phyloP scores from a whole-genome alignment of 92 coral and sea anemone species.

The Meandrina meandrites region DNA sequence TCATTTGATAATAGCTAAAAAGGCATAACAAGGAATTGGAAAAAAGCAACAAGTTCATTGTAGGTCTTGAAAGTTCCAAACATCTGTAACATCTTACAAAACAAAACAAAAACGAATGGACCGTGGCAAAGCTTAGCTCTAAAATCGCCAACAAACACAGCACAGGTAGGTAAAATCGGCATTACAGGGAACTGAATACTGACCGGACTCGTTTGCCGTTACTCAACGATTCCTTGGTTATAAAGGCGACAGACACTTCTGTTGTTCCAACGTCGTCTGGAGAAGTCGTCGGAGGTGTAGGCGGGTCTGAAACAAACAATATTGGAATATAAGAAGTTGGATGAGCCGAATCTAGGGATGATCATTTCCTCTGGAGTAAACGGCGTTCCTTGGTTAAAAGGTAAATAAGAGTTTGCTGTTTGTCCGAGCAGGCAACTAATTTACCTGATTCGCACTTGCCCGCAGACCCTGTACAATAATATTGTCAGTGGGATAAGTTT shows the following conservation, averaged over 20 bases:
- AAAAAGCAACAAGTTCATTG: neutral
- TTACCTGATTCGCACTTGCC: too few species aligned
- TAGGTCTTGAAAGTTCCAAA: too few species aligned
- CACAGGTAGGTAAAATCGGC: neutral
- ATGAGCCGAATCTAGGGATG: neutral
- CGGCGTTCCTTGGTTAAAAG: too few species aligned
- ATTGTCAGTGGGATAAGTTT: too few species aligned
- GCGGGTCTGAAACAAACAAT: neutral
- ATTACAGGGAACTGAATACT: neutral
- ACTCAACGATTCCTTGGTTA: neutral
- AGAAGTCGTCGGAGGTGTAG: neutral
- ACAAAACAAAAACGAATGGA: too few species aligned
- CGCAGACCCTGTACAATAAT: too few species aligned
- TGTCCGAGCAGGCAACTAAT: too few species aligned
- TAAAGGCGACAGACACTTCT: neutral
- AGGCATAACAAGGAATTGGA: neutral
- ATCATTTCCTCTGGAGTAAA: too few species aligned
- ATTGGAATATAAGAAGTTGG: neutral
- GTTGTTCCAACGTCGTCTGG: neutral
- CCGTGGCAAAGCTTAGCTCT: too few species aligned
- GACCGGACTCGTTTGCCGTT: neutral
- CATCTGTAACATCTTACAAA: too few species aligned
- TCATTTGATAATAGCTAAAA: conserved; percentile 35
- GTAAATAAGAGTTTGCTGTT: too few species aligned
- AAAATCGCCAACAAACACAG: neutral